phyloP scores from a whole-genome alignment of 2,888 invertebrate species.

The Philaethria dido region DNA sequence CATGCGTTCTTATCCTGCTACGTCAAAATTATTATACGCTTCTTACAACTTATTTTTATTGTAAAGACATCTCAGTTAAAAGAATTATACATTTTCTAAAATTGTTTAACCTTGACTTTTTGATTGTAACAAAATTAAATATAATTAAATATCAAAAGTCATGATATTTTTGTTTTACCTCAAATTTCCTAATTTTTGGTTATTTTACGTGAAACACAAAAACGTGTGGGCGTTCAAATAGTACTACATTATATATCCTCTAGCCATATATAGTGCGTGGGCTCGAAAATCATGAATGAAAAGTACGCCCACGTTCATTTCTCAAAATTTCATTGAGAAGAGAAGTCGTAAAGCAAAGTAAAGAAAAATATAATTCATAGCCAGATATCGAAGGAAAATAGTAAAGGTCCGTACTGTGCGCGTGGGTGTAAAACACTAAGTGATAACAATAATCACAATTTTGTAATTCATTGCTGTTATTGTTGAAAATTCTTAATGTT shows the following conservation, averaged over 20 bases:
- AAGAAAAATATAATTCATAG: not conserved
- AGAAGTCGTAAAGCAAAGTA: slow-evolving; percentile 6
- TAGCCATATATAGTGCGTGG: not conserved
- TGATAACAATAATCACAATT: not conserved
- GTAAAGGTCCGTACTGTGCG: not conserved
- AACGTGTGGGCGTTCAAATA: not conserved
- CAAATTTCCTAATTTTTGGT: not conserved
- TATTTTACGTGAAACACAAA: not conserved
- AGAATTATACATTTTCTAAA: too few species aligned
- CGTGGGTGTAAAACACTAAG: not conserved
- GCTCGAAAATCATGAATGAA: not conserved
- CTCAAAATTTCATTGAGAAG: slow-evolving; percentile 1
- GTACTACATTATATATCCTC: not conserved
- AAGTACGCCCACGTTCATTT: not conserved
- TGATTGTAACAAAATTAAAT: too few species aligned
- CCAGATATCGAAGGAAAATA: slow-evolving; percentile 11
- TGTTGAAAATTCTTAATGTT: not conserved
- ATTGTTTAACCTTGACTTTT: too few species aligned
- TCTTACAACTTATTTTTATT: too few species aligned
- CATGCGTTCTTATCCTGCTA: too few species aligned
- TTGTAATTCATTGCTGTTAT: not conserved
- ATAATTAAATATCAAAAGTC: not conserved
- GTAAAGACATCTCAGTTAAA: too few species aligned
- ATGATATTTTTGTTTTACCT: not conserved
- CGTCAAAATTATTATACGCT: too few species aligned